Evolutionary conservation across 2,888 invertebrate species (phyloP).

Genomic region (Lasioglossum villosulum): DNA sequence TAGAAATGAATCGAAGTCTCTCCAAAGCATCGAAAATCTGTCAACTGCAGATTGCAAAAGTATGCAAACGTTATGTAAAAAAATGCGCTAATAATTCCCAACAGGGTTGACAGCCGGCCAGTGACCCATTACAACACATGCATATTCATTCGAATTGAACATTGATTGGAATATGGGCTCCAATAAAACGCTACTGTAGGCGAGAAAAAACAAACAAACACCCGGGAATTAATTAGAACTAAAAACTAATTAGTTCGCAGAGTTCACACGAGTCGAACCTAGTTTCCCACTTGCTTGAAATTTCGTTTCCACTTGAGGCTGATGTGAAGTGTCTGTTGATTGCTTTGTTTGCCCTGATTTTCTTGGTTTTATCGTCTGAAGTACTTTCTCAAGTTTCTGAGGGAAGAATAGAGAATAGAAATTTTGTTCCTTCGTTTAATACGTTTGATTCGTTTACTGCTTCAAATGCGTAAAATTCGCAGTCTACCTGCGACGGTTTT

Average conservation of each 20-base stretch:
- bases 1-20: background rate
- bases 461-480: background rate
- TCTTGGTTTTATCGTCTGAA: background rate
- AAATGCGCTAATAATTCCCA: slow-evolving; percentile 1
- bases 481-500: accelerated
- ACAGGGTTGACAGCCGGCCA: background rate
- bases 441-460: background rate
- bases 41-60: background rate
- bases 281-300: background rate
- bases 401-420: background rate
- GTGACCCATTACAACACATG: slow-evolving; percentile 3
- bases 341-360: background rate
- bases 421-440: background rate
- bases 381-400: background rate
- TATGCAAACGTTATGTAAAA: slow-evolving; percentile 17
- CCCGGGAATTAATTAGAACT: background rate
- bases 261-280: background rate
- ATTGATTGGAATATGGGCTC: background rate
- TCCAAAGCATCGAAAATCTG: background rate
- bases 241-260: background rate
- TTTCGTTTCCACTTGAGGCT: background rate
- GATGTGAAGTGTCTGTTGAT: background rate
- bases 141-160: slow-evolving; percentile 13
- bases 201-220: background rate
- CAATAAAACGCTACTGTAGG: background rate